Conservation (phyloP, 2,797 vertebrate genomes). For the Agapornis canus region DNA sequence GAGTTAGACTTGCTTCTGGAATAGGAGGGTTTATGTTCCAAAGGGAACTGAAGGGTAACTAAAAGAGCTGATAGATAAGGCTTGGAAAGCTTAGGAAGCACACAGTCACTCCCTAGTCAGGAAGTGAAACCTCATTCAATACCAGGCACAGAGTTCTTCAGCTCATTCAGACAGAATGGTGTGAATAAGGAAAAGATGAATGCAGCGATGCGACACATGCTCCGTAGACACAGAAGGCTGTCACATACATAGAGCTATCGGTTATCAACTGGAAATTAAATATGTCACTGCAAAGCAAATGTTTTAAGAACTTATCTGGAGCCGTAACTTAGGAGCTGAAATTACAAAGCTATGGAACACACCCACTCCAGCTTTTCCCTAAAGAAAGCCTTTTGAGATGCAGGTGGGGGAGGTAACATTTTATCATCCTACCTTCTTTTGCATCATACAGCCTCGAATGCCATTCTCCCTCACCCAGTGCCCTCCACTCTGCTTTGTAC, state of each 20-base stretch:
- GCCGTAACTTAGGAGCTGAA: neutral
- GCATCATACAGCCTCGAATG: slow-evolving; percentile 80
- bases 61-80: neutral
- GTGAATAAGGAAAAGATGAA: neutral
- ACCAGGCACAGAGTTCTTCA: neutral
- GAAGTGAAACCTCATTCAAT: neutral
- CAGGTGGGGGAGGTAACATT: rapidly evolving
- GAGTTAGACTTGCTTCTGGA: neutral
- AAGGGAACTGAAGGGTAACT: neutral
- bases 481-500: slow-evolving; percentile 90
- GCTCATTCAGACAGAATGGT: neutral
- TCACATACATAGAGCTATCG: neutral
- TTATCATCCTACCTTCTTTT: slow-evolving; percentile 83
- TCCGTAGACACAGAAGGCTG: neutral
- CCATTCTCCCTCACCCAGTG: slow-evolving; percentile 81
- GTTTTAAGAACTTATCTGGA: neutral
- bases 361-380: neutral
- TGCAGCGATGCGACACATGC: neutral
- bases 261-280: neutral
- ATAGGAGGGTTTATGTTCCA: neutral
- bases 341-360: neutral
- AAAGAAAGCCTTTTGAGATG: rapidly evolving
- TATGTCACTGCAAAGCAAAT: neutral
- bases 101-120: neutral
- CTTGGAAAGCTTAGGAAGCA: neutral